Base-by-base conservation (phyloP, 2,113 vertebrate genomes). In the Todiramphus chloris region DNA sequence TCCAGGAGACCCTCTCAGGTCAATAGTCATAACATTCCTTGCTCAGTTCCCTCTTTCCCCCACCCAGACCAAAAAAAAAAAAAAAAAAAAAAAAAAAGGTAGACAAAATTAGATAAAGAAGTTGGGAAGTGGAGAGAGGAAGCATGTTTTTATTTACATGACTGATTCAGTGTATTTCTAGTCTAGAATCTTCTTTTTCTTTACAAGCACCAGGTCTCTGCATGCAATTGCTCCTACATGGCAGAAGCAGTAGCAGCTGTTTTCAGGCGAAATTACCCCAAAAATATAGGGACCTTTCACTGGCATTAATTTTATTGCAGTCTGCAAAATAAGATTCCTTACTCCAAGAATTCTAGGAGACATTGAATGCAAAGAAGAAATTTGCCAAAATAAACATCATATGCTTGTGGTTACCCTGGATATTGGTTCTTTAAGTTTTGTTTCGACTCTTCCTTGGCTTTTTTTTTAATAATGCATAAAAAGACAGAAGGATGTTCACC, bases 1-100 rank as follows among this genome's bases (percentile, higher is more conserved):
- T 98, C 96, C 93, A 97, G 95, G 74, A 97, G 95, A 92, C 90
- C 82, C 85, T 97, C 96, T 95, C 89, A 95, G 97, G 96, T 97
- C 96, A 95, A 90, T 97, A 85, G 59, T 94, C 64, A 69, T 81
- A 87, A 96, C 77, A 92, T 94, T 87, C 82, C 88, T 89, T 67
- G 39, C 78, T 93, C 76, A 41, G 21, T 8, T 82, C 72, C 17
- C 30, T 64, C 37, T 94, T 53, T 87, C 25, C 25, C 51, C 41
- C 4, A 84, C 20, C 12, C 64, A 83, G 63, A 51, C 9, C 31
- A 30, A 76, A 88, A 73, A 41, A 81, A 48, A 17, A 46, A 68
- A 64, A 41, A 41, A 12, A 41, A 41, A 30, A 55, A 55, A 55
- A 7, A 30, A 75, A 87, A 73, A 39, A 81, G 43, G 6, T 35